Percentiles rank a stretch among this genome's conserved stretches.
These are phyloP conservation scores for Drosophila bocki DNA, from an alignment of 1,140 invertebrate species.

Conservation along the genomic window DNA sequence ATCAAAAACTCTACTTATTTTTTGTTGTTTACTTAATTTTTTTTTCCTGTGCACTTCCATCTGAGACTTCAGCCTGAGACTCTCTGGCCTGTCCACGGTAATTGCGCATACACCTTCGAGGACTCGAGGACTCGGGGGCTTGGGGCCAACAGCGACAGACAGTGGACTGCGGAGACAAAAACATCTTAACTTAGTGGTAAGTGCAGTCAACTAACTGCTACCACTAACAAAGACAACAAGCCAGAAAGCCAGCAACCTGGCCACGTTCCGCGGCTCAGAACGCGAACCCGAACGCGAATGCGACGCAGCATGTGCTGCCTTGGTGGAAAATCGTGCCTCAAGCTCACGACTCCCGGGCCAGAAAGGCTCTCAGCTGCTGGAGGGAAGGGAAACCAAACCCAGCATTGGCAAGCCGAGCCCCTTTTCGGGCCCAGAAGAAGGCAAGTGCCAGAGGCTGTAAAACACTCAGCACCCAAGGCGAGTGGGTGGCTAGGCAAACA, in stretches of 20 bases:
- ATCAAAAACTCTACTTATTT: too few relatives aligned
- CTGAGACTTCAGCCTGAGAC: slow-evolving; percentile 11
- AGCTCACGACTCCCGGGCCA: slow-evolving; percentile 69
- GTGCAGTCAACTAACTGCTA: slow-evolving; percentile 81
- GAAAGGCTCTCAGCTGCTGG: slow-evolving; percentile 6
- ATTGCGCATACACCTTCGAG: slow-evolving; percentile 55
- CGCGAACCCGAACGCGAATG: slow-evolving; percentile 43
- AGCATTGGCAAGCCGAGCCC: slow-evolving; percentile 14
- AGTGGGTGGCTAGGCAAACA: slow-evolving; percentile 52
- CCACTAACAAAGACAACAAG: slow-evolving; percentile 81
- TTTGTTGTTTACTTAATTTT: too few relatives aligned
- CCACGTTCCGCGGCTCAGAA: slow-evolving; percentile 70
- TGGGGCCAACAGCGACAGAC: slow-evolving; percentile 24
- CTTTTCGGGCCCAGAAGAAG: slow-evolving; percentile 49
- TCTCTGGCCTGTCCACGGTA: slow-evolving; percentile 57
- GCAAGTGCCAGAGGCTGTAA: slow-evolving; percentile 79
- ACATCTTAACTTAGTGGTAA: slow-evolving; percentile 84
- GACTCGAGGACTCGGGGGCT: slow-evolving; percentile 12
- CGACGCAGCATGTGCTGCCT: slow-evolving; percentile 70
- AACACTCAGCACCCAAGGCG: slow-evolving; percentile 68
- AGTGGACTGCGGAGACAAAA: slow-evolving; percentile 64
- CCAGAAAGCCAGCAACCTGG: slow-evolving; percentile 40
- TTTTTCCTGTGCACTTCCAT: not conserved
- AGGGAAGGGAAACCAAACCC: slow-evolving; percentile 9
- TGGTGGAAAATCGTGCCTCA: slow-evolving; percentile 71